Evolutionary conservation across 2,797 vertebrate genomes (phyloP).

Genomic region (Oreortyx pictus): DNA sequence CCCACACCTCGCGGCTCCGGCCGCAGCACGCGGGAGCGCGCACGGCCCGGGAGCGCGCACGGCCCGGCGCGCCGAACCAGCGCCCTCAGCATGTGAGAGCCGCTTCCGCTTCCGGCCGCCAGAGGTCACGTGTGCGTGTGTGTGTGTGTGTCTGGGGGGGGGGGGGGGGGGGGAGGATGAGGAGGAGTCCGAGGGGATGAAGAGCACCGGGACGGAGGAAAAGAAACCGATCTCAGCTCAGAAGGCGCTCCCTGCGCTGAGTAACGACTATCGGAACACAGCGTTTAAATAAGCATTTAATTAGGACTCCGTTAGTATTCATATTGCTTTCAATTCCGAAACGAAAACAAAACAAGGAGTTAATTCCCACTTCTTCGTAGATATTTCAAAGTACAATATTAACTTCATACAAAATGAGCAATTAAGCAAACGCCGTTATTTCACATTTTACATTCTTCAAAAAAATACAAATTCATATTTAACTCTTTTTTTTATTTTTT

Average conservation of each 20-base stretch:
- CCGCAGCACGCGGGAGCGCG: neutral
- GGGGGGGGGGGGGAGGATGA: no score
- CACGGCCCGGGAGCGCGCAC: neutral
- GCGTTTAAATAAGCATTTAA: slow-evolving; percentile 87
- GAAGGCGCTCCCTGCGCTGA: neutral
- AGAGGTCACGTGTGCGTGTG: no score
- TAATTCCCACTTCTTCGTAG: slow-evolving; percentile 86
- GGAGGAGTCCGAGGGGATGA: no score
- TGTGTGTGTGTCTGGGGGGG: no score
- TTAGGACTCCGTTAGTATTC: slow-evolving; percentile 93
- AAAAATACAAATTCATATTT: slow-evolving; percentile 93
- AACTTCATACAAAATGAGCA: slow-evolving; percentile 97
- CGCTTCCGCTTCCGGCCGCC: neutral
- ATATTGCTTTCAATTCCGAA: slow-evolving; percentile 98
- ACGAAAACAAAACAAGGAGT: slow-evolving; percentile 81
- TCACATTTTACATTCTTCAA: slow-evolving; percentile 98
- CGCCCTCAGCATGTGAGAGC: neutral
- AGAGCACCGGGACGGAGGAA: no score
- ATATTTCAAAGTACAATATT: slow-evolving; percentile 90
- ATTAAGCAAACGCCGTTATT: slow-evolving; percentile 91
- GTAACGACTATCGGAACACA: slow-evolving; percentile 71
- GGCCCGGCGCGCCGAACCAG: neutral
- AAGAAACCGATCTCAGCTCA: no score
- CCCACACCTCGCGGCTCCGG: neutral
- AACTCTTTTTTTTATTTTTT: slow-evolving; percentile 81